Evolutionary conservation across 2,113 vertebrate genomes (phyloP).

Genomic region (Sardina pilchardus): DNA sequence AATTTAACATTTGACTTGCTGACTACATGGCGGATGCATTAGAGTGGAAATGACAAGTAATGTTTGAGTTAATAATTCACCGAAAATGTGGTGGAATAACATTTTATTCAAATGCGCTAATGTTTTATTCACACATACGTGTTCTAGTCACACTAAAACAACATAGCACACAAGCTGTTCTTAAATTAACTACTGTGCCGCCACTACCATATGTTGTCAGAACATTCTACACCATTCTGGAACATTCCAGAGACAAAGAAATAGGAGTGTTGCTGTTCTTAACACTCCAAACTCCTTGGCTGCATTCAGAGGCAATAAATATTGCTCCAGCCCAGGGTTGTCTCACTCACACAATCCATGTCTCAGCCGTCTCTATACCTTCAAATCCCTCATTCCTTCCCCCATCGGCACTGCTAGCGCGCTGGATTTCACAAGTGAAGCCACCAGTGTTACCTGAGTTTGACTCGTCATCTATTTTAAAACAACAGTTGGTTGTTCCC

Average conservation of each 20-base stretch:
- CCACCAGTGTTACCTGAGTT: neutral
- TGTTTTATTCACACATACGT: too few species aligned
- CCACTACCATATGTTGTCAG: neutral
- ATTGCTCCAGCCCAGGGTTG: neutral
- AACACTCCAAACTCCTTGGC: neutral
- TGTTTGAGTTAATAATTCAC: neutral
- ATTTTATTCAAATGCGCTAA: neutral
- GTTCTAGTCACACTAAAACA: neutral
- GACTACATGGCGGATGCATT: neutral
- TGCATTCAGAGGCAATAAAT: neutral
- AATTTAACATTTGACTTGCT: neutral
- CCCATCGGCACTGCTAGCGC: neutral
- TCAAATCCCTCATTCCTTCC: neutral
- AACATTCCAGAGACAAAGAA: neutral
- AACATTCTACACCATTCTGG: neutral
- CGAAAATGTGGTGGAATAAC: neutral
- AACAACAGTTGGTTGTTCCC: neutral
- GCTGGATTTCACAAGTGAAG: neutral
- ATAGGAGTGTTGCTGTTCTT: too few species aligned
- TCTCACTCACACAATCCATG: neutral
- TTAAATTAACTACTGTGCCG: too few species aligned
- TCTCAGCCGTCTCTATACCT: neutral
- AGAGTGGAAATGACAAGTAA: neutral
- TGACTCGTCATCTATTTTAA: neutral
- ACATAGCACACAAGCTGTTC: neutral